Conservation (phyloP, 2,797 vertebrate genomes). For the Lutjanus campechanus region DNA sequence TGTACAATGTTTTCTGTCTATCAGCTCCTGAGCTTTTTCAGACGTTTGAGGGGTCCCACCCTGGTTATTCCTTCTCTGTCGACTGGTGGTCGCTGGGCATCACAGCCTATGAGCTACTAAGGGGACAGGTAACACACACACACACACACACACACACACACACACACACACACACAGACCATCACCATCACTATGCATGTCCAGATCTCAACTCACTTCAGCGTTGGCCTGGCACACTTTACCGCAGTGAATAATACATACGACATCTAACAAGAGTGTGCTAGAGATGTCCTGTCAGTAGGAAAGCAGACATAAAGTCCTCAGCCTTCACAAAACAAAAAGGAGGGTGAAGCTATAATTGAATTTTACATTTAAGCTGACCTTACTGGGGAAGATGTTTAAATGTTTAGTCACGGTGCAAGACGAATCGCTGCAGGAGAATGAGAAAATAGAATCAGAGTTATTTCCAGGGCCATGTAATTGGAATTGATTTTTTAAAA, state of each 20-base stretch:
- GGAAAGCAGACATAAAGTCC: conserved; percentile 18
- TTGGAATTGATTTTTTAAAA: conserved; percentile 60
- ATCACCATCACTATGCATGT: neutral
- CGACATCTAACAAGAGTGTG: conserved; percentile 4
- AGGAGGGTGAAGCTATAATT: conserved; percentile 23
- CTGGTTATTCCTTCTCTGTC: conserved; percentile 93
- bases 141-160: neutral
- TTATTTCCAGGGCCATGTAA: conserved; percentile 57
- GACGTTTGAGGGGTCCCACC: conserved; percentile 86
- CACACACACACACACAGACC: neutral
- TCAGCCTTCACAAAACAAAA: conserved; percentile 37
- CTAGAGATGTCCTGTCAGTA: conserved; percentile 20
- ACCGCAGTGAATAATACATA: conserved; percentile 50
- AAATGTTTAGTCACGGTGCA: conserved; percentile 49
- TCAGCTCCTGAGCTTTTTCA: conserved; percentile 97
- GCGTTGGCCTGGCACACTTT: conserved; percentile 26
- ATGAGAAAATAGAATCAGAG: conserved; percentile 37
- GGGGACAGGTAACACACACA: conserved; percentile 90
- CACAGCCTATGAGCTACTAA: conserved; percentile 95
- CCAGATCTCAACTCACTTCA: conserved; percentile 10
- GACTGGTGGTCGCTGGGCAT: conserved; percentile 99
- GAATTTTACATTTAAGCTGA: conserved; percentile 52
- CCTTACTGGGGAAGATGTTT: conserved; percentile 36
- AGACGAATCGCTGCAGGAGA: conserved; percentile 34
- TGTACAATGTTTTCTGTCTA: conserved; percentile 13